These are phyloP conservation scores for Drosophila parthenogenetica DNA, from an alignment of 2,888 invertebrate genomes.

Conservation along the genomic window DNA sequence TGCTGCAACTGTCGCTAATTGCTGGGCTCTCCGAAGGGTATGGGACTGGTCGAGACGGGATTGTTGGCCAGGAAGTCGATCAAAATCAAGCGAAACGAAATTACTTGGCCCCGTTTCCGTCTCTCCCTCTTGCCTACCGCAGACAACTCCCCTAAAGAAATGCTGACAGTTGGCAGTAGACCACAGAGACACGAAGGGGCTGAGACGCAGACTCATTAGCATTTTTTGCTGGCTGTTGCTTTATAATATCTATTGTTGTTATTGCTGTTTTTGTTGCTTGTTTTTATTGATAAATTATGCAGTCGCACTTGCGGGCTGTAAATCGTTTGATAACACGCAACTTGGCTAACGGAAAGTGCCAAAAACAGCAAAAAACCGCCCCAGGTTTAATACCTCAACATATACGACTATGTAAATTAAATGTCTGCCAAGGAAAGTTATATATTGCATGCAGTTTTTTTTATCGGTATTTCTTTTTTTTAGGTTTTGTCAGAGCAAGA, in stretches of 20 bases:
- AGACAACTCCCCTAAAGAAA: constrained; percentile 21
- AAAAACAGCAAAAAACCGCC: constrained; percentile 38
- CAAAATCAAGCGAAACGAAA: constrained; percentile 79
- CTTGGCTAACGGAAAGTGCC: constrained; percentile 74
- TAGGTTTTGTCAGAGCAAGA: neutral
- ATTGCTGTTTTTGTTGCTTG: constrained; percentile 28
- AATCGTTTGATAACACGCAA: constrained; percentile 79
- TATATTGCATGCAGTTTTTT: constrained; percentile 20
- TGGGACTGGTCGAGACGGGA: constrained; percentile 17
- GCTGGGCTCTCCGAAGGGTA: constrained; percentile 33
- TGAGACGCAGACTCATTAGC: constrained; percentile 63
- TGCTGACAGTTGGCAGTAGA: constrained; percentile 66
- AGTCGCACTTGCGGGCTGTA: constrained; percentile 77
- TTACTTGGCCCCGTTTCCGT: constrained; percentile 52
- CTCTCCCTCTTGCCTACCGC: neutral
- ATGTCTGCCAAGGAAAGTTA: constrained; percentile 47
- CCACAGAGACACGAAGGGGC: constrained; percentile 52
- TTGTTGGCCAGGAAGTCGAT: constrained; percentile 75
- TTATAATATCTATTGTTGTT: constrained; percentile 60
- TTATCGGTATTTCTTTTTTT: constrained; percentile 6
- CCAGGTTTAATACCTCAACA: constrained; percentile 11
- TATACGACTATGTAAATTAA: constrained; percentile 56
- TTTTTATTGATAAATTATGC: constrained; percentile 77
- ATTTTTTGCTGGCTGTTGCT: constrained; percentile 74
- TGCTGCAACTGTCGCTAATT: constrained; percentile 79